These are phyloP conservation scores for Orthosia incerta DNA, from an alignment of 2,888 invertebrate species.

Conservation along the genomic window DNA sequence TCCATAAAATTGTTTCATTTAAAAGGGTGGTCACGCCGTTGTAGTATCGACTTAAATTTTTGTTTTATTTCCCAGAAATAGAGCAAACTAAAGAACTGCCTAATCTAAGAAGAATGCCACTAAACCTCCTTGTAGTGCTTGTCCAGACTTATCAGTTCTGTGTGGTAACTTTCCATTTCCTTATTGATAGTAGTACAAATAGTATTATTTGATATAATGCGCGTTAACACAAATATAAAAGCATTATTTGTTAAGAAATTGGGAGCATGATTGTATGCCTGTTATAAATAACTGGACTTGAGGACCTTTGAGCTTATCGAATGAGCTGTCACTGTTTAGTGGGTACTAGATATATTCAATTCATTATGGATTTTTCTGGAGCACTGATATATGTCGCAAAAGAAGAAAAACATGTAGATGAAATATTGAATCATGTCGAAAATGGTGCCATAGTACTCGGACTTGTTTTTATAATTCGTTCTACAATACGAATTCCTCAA, in stretches of 20 bases:
- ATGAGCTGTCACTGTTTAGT: background rate
- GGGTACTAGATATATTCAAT: background rate
- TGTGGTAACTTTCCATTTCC: conserved; percentile 67
- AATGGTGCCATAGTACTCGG: background rate
- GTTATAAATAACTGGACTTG: background rate
- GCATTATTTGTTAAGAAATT: conserved; percentile 44
- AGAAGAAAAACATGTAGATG: conserved; percentile 23
- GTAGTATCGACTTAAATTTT: too few relatives aligned
- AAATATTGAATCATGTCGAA: conserved; percentile 36
- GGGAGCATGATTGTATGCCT: background rate
- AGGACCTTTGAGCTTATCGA: background rate
- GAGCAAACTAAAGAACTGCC: conserved; percentile 17
- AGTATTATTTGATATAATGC: conserved; percentile 48
- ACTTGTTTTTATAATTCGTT: too few relatives aligned
- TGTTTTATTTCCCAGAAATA: background rate
- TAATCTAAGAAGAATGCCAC: conserved; percentile 33
- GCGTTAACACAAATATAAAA: conserved; percentile 32
- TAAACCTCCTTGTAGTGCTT: conserved; percentile 25
- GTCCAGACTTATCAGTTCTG: conserved; percentile 47
- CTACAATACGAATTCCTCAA: too few relatives aligned
- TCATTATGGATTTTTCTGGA: background rate
- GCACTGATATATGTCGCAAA: conserved; percentile 15
- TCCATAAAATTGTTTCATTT: too few relatives aligned
- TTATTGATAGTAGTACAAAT: conserved; percentile 57
- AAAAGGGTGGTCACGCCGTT: too few relatives aligned